These are phyloP conservation scores for Cerceris rybyensis DNA, from an alignment of 2,888 invertebrate species.

Conservation along the genomic window DNA sequence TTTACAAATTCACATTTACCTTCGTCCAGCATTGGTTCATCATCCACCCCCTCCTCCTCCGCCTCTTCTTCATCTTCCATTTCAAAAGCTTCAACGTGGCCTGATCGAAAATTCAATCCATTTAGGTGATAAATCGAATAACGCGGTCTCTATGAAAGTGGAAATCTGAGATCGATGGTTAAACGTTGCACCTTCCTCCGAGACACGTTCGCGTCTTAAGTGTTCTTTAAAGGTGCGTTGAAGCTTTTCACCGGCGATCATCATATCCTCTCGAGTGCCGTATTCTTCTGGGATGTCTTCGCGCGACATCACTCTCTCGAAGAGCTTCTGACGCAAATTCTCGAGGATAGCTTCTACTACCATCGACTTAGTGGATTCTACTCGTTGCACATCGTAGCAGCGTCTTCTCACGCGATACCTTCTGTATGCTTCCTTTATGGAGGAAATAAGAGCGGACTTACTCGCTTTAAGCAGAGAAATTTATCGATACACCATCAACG, in stretches of 20 bases:
- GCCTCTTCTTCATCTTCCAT: neutral
- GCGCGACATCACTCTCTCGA: conserved; percentile 59
- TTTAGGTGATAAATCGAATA: neutral
- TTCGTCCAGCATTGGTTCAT: neutral
- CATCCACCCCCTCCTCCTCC: neutral
- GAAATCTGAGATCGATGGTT: conserved; percentile 1
- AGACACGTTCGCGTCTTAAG: conserved; percentile 57
- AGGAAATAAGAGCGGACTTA: neutral
- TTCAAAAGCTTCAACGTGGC: neutral
- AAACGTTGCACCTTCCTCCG: conserved; percentile 46
- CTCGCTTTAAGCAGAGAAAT: neutral
- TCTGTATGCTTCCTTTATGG: conserved; percentile 58
- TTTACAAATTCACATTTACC: neutral
- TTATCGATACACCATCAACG: neutral
- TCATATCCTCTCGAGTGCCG: conserved; percentile 57
- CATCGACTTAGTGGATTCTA: conserved; percentile 56
- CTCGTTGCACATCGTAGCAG: conserved; percentile 26
- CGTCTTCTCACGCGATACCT: conserved; percentile 49
- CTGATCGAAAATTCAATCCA: neutral
- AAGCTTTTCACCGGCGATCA: conserved; percentile 58
- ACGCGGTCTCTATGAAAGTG: neutral
- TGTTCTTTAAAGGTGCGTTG: conserved; percentile 63
- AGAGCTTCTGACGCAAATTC: conserved; percentile 62
- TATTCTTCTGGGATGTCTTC: conserved; percentile 65
- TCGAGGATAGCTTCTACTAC: conserved; percentile 66